Percentiles rank a stretch among this genome's conserved stretches.
Evolutionary conservation across 2,113 vertebrate genomes (phyloP).

Genomic region (Spilogale gracilis): DNA sequence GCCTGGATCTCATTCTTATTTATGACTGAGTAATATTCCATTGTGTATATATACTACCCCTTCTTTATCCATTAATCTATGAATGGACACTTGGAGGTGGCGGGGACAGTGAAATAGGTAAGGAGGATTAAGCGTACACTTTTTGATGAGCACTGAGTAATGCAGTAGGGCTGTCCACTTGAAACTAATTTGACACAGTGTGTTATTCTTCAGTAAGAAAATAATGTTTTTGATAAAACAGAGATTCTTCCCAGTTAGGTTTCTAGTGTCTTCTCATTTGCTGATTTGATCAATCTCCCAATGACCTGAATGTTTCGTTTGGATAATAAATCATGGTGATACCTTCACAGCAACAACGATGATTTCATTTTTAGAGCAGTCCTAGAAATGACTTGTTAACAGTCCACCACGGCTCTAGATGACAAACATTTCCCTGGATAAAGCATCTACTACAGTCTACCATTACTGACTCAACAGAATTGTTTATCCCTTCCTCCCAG

Average conservation of each 20-base stretch:
- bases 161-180: neutral
- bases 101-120: neutral
- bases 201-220: neutral
- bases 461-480: neutral
- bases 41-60: neutral
- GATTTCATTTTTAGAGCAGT: neutral
- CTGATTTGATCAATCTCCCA: neutral
- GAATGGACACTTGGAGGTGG: neutral
- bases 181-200: neutral
- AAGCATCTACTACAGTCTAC: neutral
- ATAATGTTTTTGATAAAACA: neutral
- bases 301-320: neutral
- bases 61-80: neutral
- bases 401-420: neutral
- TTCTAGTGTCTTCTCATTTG: neutral
- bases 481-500: neutral
- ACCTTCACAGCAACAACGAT: neutral
- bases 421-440: neutral
- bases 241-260: neutral
- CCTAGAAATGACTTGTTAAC: conserved; percentile 33
- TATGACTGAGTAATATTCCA: neutral
- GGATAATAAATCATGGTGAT: conserved; percentile 53
- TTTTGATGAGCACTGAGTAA: neutral
- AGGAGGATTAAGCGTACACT: neutral
- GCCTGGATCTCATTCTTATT: neutral